Base-by-base conservation (phyloP, 2,113 vertebrate species). In the Cinclus mexicanus region DNA sequence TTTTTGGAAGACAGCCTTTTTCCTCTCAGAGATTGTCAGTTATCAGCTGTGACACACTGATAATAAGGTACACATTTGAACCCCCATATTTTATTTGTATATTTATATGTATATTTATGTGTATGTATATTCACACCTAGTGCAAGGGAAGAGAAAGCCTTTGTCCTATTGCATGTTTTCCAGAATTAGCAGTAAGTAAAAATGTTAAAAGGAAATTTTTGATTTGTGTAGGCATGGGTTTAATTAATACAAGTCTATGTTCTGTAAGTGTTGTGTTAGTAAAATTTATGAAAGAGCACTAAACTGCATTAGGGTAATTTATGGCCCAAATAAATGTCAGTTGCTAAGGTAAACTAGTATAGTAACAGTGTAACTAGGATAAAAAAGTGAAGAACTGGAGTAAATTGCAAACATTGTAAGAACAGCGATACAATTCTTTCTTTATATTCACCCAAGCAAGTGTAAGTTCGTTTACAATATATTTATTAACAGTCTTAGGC, bases 291-390 rank as follows among this genome's bases (percentile, higher is more conserved):
- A 94, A 96, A 90, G 89, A 60, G 78, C 79, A 59, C 59, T 97
- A 80, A 97, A 94, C 92, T 97, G 89, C 87, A 72, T 97, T 96
- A 93, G 77, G 57, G 60, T 97, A 96, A 97, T 98, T 98, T 97
- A 97, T 95, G 53, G 75, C 83, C 57, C 90, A 97, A 98, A 97
- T 97, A 97, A 97, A 98, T 95, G 79, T 95, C 91, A 92, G 90
- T 83, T 90, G 71, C 90, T 95, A 77, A n/a, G 93, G 84, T 93
- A 96, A 92, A 89, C 64, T 94, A 39, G 25, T 83, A 55, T 44
- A 96, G 88, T 97, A 97, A 96, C 92, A 74, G 63, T 55, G 88
- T 95, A 90, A 94, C 92, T 91, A 93, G 67, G 93, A 57, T 46
- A 14, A 93, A 85, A 81, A 90, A 89, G 86, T 57, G 88, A 95